Percentiles rank a stretch among this genome's conserved stretches.
phyloP scores from a whole-genome alignment of 92 coral and sea anemone species.

The Siderastrea radians region DNA sequence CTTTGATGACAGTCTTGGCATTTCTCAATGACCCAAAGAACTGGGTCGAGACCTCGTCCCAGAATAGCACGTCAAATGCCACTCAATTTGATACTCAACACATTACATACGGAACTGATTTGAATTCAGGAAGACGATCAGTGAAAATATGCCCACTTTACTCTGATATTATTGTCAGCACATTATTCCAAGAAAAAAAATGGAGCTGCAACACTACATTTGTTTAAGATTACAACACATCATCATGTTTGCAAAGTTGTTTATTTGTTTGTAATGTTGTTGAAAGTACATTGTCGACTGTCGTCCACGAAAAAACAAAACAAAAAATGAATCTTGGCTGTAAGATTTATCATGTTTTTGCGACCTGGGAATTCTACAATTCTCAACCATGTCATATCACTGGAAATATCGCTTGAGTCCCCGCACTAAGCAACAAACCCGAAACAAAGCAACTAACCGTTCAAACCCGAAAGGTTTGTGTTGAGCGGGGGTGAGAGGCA shows the following conservation, averaged over 20 bases:
- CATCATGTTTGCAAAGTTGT: slow-evolving; percentile 11
- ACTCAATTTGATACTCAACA: slow-evolving; percentile 47
- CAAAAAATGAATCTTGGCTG: too few species aligned
- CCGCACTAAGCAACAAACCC: background rate
- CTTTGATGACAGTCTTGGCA: slow-evolving; percentile 87
- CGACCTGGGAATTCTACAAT: too few species aligned
- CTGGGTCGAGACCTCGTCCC: slow-evolving; percentile 75
- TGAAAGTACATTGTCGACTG: background rate
- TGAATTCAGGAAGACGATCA: slow-evolving; percentile 20
- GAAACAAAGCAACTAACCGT: too few species aligned
- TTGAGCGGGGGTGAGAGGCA: slow-evolving; percentile 35
- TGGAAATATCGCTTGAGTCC: background rate
- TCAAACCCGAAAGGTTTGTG: slow-evolving; percentile 11
- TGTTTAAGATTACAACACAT: slow-evolving; percentile 6
- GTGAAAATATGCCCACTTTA: slow-evolving; percentile 38
- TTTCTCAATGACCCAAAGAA: slow-evolving; percentile 60
- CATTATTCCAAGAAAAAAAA: slow-evolving; percentile 4
- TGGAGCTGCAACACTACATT: background rate
- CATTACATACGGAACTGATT: slow-evolving; percentile 64
- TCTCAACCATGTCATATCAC: too few species aligned
- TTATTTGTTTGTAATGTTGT: slow-evolving; percentile 18
- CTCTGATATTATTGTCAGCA: slow-evolving; percentile 49
- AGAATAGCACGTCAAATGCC: slow-evolving; percentile 59
- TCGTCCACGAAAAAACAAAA: background rate
- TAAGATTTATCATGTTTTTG: too few species aligned